Conservation (phyloP, 2,797 vertebrate genomes). For the Potorous gilbertii region DNA sequence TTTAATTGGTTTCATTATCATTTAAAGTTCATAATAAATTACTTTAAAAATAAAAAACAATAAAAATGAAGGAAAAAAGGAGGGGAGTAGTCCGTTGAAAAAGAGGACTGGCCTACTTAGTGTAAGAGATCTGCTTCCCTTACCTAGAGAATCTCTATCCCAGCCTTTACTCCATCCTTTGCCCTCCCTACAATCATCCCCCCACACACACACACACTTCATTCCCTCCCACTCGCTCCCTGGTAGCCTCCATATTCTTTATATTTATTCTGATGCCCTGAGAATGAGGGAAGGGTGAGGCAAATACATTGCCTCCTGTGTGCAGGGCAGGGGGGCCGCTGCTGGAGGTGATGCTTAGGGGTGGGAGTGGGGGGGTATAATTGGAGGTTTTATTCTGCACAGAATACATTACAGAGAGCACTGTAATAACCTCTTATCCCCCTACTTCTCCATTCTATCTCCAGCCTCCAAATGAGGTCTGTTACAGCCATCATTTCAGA, state of each 20-base stretch:
- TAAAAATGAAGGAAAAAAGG: not conserved
- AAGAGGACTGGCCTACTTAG: not conserved
- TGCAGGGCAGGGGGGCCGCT: not conserved
- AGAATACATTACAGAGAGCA: not conserved
- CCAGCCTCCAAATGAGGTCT: constrained; percentile 69
- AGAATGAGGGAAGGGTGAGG: not conserved
- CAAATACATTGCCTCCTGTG: not conserved
- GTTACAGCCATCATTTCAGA: constrained; percentile 80
- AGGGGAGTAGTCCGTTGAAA: not conserved
- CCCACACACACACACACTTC: not conserved
- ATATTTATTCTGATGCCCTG: not conserved
- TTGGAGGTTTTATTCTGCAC: not conserved
- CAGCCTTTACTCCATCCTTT: not conserved
- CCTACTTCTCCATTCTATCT: not conserved
- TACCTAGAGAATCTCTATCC: not conserved
- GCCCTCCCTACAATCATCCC: not conserved
- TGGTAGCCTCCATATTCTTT: not conserved
- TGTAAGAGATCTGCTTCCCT: not conserved
- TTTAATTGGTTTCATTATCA: constrained; percentile 12
- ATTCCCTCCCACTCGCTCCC: not conserved
- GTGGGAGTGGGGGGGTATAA: not conserved
- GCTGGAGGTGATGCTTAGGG: not conserved
- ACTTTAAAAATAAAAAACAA: constrained; percentile 7
- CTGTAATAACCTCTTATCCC: not conserved
- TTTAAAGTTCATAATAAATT: constrained; percentile 13